Evolutionary conservation across 37 sponge, comb jelly and placozoan species (phyloP).

Genomic region (Axinella damicornis): DNA sequence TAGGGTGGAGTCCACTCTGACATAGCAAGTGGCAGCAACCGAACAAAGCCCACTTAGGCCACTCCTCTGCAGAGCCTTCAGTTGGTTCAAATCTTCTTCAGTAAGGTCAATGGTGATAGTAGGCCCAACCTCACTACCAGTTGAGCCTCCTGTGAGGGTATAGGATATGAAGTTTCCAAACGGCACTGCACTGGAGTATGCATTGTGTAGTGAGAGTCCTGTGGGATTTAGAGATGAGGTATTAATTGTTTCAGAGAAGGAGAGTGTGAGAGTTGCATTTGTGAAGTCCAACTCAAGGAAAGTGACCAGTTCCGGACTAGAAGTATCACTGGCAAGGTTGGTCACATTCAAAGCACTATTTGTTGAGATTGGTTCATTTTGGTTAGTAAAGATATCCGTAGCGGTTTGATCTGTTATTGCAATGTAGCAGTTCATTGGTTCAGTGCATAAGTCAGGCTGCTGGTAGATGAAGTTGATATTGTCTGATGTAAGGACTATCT

Average conservation of each 20-base stretch:
- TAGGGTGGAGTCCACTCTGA: conserved; percentile 40
- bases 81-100: conserved; percentile 72
- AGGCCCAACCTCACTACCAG: conserved; percentile 48
- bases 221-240: conserved; percentile 54
- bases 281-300: conserved; percentile 67
- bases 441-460: conserved; percentile 67
- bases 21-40: conserved; percentile 53
- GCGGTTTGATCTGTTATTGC: conserved; percentile 17
- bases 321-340: conserved; percentile 46
- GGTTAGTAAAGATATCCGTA: conserved; percentile 70
- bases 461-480: conserved; percentile 62
- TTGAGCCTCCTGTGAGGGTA: conserved; percentile 56
- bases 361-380: conserved; percentile 21
- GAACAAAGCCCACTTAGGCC: conserved; percentile 54
- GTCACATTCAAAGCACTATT: conserved; percentile 46
- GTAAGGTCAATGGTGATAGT: conserved; percentile 57
- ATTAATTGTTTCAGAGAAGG: conserved; percentile 86
- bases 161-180: conserved; percentile 25
- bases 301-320: conserved; percentile 30
- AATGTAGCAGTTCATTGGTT: conserved; percentile 59
- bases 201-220: conserved; percentile 63
- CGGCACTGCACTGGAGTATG: not conserved
- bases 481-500: conserved; percentile 43
- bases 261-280: conserved; percentile 63
- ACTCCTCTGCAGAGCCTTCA: conserved; percentile 67